Evolutionary conservation across 2,888 invertebrate species (phyloP), one percentile per base, ranked within the genome.

Genomic region (Mesoligia furuncula): DNA sequence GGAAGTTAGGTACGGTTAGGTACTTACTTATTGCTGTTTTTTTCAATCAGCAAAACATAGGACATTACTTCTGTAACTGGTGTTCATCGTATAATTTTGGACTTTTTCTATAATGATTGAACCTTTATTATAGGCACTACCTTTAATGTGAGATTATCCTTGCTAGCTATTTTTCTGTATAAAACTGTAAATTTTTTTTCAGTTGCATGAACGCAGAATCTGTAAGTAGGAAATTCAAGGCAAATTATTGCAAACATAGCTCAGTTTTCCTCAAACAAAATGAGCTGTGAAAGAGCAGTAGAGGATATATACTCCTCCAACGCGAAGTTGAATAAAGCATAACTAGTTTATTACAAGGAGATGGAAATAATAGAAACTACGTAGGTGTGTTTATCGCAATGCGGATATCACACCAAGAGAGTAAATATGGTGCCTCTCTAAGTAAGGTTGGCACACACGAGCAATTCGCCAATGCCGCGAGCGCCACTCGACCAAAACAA

Each of bases 401-500:
- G 84, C 84, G 86, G 79, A 86, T 79, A 73, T 85, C 48, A 69
- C 39, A 75, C 54, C 64, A 27, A 48, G 67, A 73, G 48, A 86
- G 15, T 67, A 79, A 73, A 83, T 62, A 83, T 17, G 20, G 75
- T 67, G 86, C 73, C 84, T 51, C 79, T 69, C 11, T 61, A 68
- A 2, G 24, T 73, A 57, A 84, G 75, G 75, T 64, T 64, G 64
- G 51, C 72, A 64, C 39, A 84, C 62, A 83, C 36, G 7, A 62
- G 31, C 67, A 66, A 84, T 74, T 69, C 70, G 74, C 79, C 80
- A 79, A 73, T 80, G 76, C 83, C 75, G 84, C 83, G 69, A 87
- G 75, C 73, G 80, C 79, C 76, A 87, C 57, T 77, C 77, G 80
- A 73, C 80, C 84, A 85, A 84, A 89, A 83, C 83, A 83, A 81